phyloP scores from a whole-genome alignment of 2,888 invertebrate genomes.

The Epinotia bilunana region DNA sequence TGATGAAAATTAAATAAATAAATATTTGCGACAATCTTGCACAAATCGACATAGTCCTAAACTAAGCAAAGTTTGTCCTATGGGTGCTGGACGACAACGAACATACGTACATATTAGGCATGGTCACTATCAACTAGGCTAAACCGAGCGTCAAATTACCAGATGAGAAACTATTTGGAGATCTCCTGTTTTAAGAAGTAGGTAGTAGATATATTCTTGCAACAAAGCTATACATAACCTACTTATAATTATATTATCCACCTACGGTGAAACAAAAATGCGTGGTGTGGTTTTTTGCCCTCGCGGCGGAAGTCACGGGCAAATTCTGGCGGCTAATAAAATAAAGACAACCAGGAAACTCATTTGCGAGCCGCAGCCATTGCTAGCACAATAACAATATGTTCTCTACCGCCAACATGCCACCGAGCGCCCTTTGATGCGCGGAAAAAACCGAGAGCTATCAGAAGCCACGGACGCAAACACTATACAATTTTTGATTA shows the following conservation, averaged over 20 bases:
- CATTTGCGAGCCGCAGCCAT: background rate
- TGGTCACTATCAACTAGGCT: too few relatives aligned
- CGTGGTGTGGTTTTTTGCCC: background rate
- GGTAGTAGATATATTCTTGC: background rate
- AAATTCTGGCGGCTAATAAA: background rate
- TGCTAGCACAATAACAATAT: background rate
- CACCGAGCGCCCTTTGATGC: background rate
- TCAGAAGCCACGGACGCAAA: background rate
- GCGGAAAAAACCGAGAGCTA: background rate
- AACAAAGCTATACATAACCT: background rate
- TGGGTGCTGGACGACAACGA: too few relatives aligned
- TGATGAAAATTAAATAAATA: too few relatives aligned
- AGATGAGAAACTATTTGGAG: background rate
- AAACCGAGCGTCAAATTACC: too few relatives aligned
- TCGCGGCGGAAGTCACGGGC: background rate
- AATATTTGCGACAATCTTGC: too few relatives aligned
- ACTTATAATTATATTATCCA: background rate
- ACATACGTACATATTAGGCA: too few relatives aligned
- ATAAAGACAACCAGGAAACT: background rate
- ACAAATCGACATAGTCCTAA: too few relatives aligned
- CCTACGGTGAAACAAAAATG: background rate
- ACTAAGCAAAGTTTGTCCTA: too few relatives aligned
- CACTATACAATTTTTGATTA: constrained; percentile 5
- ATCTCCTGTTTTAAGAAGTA: background rate
- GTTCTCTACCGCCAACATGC: background rate